Conservation (phyloP, 2,888 invertebrate genomes). For the Drosophila robusta region DNA sequence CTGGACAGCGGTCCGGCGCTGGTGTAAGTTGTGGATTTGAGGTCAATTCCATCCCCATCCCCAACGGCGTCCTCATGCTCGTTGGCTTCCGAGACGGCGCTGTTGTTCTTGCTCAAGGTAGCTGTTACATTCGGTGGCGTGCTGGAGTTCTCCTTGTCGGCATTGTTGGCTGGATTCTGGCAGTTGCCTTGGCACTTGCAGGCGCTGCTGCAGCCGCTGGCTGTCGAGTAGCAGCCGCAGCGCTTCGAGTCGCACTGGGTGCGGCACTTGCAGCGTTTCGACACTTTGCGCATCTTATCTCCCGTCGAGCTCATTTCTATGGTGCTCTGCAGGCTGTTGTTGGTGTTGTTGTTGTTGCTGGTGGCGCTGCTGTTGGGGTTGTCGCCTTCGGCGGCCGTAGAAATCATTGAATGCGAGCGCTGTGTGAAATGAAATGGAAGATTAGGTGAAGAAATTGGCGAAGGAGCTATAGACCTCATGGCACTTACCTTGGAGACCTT, state of each 20-base stretch:
- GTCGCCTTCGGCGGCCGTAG: not conserved
- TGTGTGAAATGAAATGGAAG: not conserved
- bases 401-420: conserved; percentile 2
- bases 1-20: not conserved
- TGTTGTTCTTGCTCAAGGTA: not conserved
- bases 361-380: conserved; percentile 11
- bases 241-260: conserved; percentile 68
- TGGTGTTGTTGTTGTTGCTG: conserved; percentile 3
- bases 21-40: not conserved
- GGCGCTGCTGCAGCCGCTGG: conserved; percentile 12
- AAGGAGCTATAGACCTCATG: too few relatives aligned
- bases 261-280: conserved; percentile 64
- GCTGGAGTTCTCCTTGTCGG: conserved; percentile 34
- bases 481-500: conserved; percentile 28
- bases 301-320: conserved; percentile 1
- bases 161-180: conserved; percentile 36
- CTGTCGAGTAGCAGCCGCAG: conserved; percentile 58
- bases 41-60: not conserved
- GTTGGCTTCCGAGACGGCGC: not conserved
- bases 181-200: conserved; percentile 47
- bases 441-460: not conserved
- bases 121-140: not conserved
- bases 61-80: not conserved
- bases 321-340: not conserved
- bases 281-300: conserved; percentile 15